A percentile compares a stretch with the other conserved stretches of the same genome.
Evolutionary conservation across 1,140 invertebrate species (phyloP).

Genomic region (Phymastichus coffea): DNA sequence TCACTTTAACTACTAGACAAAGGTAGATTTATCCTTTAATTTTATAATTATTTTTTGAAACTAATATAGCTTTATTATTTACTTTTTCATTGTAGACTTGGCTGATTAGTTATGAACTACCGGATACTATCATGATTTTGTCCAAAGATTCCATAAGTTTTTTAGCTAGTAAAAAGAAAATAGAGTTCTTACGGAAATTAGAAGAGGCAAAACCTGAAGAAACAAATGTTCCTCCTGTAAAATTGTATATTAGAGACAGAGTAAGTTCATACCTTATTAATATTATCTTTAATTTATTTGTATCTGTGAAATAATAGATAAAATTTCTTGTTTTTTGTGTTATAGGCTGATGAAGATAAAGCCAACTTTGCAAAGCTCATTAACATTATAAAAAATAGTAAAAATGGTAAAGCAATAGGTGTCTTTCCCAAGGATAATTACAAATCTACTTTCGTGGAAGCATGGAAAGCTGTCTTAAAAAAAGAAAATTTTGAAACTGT

Average conservation of each 20-base stretch:
- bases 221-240: constrained; percentile 77
- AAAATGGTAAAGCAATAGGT: constrained; percentile 88
- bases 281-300: neutral
- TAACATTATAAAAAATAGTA: constrained; percentile 82
- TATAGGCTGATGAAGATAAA: constrained; percentile 92
- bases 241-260: constrained; percentile 88
- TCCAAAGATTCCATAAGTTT: constrained; percentile 84
- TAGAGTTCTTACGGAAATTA: constrained; percentile 93
- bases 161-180: constrained; percentile 96
- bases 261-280: constrained; percentile 58
- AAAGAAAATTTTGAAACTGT: constrained; percentile 79
- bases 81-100: constrained; percentile 72
- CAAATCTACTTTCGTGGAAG: constrained; percentile 88
- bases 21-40: no score
- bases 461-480: constrained; percentile 80
- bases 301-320: neutral
- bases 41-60: no score
- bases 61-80: no score
- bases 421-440: constrained; percentile 94
- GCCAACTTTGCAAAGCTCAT: constrained; percentile 90
- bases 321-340: constrained; percentile 33
- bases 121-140: constrained; percentile 92
- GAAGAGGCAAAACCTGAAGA: constrained; percentile 85
- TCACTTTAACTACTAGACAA: no score
- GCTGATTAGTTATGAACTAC: constrained; percentile 95